Conservation (phyloP, 2,797 vertebrate species). For the Lagorchestes hirsutus region DNA sequence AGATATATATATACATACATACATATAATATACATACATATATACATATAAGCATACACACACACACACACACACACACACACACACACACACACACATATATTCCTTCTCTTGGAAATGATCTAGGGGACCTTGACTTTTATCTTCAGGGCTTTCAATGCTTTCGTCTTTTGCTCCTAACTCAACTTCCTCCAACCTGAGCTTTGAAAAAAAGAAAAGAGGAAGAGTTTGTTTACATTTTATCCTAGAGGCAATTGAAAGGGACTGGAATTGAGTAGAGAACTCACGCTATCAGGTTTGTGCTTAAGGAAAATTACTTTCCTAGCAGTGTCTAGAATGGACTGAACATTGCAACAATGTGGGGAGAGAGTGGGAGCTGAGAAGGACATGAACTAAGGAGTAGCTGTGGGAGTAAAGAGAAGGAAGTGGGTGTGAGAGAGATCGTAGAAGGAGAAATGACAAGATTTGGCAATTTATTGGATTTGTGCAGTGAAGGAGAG, state of each 20-base stretch:
- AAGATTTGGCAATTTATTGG: not conserved
- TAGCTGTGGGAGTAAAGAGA: too few species aligned
- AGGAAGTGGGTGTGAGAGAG: not conserved
- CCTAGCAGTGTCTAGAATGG: not conserved
- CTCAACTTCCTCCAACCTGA: not conserved
- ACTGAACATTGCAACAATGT: not conserved
- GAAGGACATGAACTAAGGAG: too few species aligned
- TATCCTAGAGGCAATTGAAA: not conserved
- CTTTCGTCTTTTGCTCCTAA: not conserved
- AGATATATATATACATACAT: not conserved
- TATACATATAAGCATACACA: too few species aligned
- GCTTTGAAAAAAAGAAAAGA: not conserved
- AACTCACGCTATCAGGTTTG: not conserved
- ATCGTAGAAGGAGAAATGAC: not conserved
- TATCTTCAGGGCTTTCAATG: not conserved
- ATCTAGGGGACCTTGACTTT: not conserved
- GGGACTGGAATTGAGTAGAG: not conserved
- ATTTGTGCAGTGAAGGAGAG: not conserved
- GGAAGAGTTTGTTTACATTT: not conserved
- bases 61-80: too few species aligned
- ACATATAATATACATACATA: too few species aligned
- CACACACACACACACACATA: too few species aligned
- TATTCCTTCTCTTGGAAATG: not conserved
- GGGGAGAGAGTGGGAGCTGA: too few species aligned
- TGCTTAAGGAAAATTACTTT: not conserved